These are phyloP conservation scores for Hoplostethus atlanticus DNA, from an alignment of 2,797 vertebrate species.

Conservation along the genomic window DNA sequence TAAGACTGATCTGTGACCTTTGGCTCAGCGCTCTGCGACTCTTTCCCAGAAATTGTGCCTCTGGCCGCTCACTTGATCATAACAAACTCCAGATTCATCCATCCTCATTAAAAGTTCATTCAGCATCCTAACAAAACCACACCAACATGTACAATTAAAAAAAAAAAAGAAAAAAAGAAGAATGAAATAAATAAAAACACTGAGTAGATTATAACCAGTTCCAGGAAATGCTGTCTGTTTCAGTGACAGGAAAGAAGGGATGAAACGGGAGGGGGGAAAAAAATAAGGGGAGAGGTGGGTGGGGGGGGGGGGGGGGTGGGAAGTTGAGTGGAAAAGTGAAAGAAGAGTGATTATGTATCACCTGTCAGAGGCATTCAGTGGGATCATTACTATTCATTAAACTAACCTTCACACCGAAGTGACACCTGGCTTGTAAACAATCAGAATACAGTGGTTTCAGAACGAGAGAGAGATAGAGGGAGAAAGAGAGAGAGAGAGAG, in stretches of 20 bases:
- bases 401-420: constrained; percentile 95
- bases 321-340: constrained; percentile 69
- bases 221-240: constrained; percentile 76
- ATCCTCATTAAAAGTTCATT: constrained; percentile 78
- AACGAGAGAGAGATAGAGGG: constrained; percentile 39
- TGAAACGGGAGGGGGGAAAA: constrained; percentile 26
- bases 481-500: constrained; percentile 21
- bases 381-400: constrained; percentile 96
- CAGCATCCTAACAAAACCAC: constrained; percentile 37
- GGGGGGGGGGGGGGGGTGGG: constrained; percentile 22
- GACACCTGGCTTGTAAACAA: constrained; percentile 93
- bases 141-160: constrained; percentile 57
- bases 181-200: constrained; percentile 57
- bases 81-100: constrained; percentile 62
- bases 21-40: constrained; percentile 61
- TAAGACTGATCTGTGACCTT: constrained; percentile 71
- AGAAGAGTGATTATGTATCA: constrained; percentile 84
- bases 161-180: constrained; percentile 25
- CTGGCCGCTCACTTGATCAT: constrained; percentile 67
- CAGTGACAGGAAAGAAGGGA: constrained; percentile 76
- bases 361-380: constrained; percentile 85
- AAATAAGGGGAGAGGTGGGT: constrained; percentile 38
- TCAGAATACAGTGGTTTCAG: constrained; percentile 87
- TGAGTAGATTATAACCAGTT: constrained; percentile 77
- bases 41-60: constrained; percentile 74